phyloP scores from a whole-genome alignment of 2,797 vertebrate genomes.

The Pipistrellus pygmaeus region DNA sequence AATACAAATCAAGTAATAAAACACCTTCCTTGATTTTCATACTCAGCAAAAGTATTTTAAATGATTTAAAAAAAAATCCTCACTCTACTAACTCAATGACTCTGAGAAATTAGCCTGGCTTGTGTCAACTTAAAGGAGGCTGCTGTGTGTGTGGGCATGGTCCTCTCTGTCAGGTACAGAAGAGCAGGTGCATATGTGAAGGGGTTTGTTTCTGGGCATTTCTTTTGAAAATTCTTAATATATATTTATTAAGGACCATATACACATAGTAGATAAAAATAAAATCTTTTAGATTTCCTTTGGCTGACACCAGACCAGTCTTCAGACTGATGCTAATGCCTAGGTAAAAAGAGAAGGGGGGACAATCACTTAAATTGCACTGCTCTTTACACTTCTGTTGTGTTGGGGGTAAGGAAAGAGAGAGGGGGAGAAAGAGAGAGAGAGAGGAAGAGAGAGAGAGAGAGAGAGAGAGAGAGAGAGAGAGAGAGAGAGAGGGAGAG shows the following conservation, averaged over 20 bases:
- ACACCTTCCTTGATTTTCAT: slow-evolving; percentile 51
- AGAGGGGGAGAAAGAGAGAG: no score
- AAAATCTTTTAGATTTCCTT: not conserved
- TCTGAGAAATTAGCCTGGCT: slow-evolving; percentile 17
- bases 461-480: no score
- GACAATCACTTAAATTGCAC: not conserved
- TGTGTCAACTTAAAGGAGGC: not conserved
- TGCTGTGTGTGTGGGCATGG: accelerated
- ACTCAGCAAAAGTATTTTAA: slow-evolving; percentile 43
- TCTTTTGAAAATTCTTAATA: not conserved
- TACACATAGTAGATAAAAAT: not conserved
- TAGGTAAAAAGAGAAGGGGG: not conserved
- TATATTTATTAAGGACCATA: not conserved
- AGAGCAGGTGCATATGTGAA: not conserved
- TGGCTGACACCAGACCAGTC: not conserved
- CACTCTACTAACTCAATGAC: not conserved
- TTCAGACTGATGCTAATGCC: not conserved
- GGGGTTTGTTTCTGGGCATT: not conserved
- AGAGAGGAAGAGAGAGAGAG: no score
- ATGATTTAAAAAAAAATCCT: slow-evolving; percentile 12
- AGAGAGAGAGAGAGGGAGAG: no score
- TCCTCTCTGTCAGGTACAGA: not conserved
- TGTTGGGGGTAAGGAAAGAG: not conserved
- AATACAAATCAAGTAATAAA: slow-evolving; percentile 35
- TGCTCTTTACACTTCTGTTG: not conserved